Base-by-base conservation (phyloP, 2,888 invertebrate species). In the Clunio marinus region DNA sequence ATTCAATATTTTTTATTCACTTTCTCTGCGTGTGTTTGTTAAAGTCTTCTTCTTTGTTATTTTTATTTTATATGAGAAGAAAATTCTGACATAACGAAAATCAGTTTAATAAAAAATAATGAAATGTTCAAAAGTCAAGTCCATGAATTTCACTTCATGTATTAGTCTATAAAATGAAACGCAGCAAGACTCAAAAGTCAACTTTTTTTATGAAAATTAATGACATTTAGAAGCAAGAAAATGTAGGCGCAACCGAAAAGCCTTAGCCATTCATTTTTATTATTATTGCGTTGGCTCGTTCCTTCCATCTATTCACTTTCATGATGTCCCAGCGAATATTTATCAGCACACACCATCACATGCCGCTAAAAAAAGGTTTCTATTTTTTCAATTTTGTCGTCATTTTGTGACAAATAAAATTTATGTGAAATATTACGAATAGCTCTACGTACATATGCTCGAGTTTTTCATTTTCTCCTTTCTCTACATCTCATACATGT, bases 311-410 rank as follows among this genome's bases (percentile, higher is more conserved):
- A 51, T 51, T 7, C 32, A 7, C 32, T 4, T 32, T 5, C 51
- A 51, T 22, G 35, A 32, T 13, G 35, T 32, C 13, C 35, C 35
- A 8, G n/a, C n/a, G 13, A 32, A 32, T 32, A 8, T 32, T 32
- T 13, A n/a, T n/a, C n/a, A n/a, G n/a, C n/a, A 32, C 32, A 32
- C 4, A 32, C 4, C 10, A 32, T 32, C 32, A 51, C 51, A 13
- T 8, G 13, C 22, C 17, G 51, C 7, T 59, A 15, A 27, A 63
- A 63, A 63, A 63, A 46, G 60, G 35, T 58, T 41, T 62, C 37
- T 62, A 41, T 62, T 63, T 62, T 55, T 63, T 63, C 63, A 63
- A 63, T 63, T 63, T 63, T 46, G 28, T 46, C 46, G 45, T 63
- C 63, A 46, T 45, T 46, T 27, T 63, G 15, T 63, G 28, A 63